These are phyloP conservation scores for Acrossocheilus wenchowensis DNA, from an alignment of 2,797 vertebrate genomes.

Conservation along the genomic window DNA sequence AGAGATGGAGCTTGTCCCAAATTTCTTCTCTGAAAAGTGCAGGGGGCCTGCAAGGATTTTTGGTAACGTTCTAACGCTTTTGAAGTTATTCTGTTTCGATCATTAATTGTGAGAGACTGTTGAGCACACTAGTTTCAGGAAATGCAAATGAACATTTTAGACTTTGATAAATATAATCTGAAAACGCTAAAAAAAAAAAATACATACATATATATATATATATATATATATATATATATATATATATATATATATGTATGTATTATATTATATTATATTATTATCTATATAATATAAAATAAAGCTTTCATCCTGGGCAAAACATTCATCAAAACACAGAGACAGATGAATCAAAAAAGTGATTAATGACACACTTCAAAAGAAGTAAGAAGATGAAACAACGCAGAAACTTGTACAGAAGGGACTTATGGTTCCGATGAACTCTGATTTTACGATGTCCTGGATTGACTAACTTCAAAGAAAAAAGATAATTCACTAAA, in stretches of 20 bases:
- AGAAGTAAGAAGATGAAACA: not conserved
- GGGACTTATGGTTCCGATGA: not conserved
- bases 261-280: too few relatives aligned
- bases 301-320: conserved; percentile 6
- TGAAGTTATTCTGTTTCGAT: conserved; percentile 29
- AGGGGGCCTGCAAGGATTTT: not conserved
- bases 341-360: conserved; percentile 22
- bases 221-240: too few relatives aligned
- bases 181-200: not conserved
- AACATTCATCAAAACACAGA: not conserved
- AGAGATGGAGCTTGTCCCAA: not conserved
- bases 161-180: conserved; percentile 12
- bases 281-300: not conserved
- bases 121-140: not conserved
- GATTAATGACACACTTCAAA: conserved; percentile 51
- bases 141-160: not conserved
- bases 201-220: not conserved
- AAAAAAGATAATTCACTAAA: not conserved
- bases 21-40: not conserved
- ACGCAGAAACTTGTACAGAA: not conserved
- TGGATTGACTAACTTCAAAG: not conserved
- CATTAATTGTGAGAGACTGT: not conserved
- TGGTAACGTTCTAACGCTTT: not conserved
- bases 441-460: not conserved
- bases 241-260: too few relatives aligned